Percentiles rank a stretch among this genome's conserved stretches.
Evolutionary conservation across 1,140 invertebrate species (phyloP).

Genomic region (Sycophaga agraensis): DNA sequence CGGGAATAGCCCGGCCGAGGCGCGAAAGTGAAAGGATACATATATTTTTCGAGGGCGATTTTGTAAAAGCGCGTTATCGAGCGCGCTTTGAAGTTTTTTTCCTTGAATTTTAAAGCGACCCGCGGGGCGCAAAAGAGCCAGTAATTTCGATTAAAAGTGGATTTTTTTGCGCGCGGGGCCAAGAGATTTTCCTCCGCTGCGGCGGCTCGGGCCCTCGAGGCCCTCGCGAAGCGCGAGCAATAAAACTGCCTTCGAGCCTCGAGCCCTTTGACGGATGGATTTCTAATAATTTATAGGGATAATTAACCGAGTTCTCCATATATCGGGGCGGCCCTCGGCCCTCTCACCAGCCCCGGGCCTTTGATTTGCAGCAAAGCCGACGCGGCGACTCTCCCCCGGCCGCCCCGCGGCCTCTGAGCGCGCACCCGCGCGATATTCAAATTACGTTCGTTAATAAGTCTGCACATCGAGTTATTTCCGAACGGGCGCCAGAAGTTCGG

Average conservation of each 20-base stretch:
- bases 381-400: constrained; percentile 2
- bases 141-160: background rate
- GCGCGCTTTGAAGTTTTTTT: constrained; percentile 9
- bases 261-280: constrained; percentile 38
- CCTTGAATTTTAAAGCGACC: background rate
- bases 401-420: no score
- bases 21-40: no score
- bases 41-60: no score
- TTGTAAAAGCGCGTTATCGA: no score
- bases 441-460: constrained; percentile 17
- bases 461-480: background rate
- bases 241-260: constrained; percentile 25
- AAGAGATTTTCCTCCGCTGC: background rate
- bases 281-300: constrained; percentile 38
- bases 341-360: constrained; percentile 25
- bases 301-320: constrained; percentile 33
- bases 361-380: constrained; percentile 35
- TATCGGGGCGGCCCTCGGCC: background rate
- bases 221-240: background rate
- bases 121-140: background rate
- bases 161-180: background rate
- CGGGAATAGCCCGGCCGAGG: background rate
- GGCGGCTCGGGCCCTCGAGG: background rate
- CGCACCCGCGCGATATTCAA: no score
- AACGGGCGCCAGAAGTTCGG: no score